Conservation (phyloP, 1,140 invertebrate species). For the Rhizoglyphus robini region DNA sequence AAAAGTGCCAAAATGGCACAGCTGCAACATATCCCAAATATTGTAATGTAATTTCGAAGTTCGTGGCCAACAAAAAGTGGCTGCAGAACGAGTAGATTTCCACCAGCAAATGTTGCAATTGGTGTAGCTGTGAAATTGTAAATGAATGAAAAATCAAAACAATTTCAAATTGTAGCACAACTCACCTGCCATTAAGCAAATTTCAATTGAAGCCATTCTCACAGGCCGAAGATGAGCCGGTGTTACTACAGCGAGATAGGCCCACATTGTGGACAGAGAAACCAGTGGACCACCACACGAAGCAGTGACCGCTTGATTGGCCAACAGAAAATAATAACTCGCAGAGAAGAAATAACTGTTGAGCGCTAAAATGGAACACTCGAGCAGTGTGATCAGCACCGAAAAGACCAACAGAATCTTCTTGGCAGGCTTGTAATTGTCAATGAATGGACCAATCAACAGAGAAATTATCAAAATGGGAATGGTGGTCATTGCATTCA, state of each 20-base stretch:
- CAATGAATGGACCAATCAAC: slow-evolving; percentile 13
- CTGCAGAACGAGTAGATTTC: background rate
- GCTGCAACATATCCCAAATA: background rate
- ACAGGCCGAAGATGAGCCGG: background rate
- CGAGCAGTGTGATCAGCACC: background rate
- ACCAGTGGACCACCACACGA: slow-evolving; percentile 5
- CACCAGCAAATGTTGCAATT: slow-evolving; percentile 9
- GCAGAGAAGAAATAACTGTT: slow-evolving; percentile 6
- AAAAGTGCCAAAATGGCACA: background rate
- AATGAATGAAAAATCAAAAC: background rate
- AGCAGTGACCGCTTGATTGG: background rate
- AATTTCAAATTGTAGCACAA: too few relatives aligned
- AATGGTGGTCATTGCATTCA: background rate
- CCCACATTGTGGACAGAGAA: slow-evolving; percentile 5
- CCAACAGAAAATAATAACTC: background rate
- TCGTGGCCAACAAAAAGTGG: background rate
- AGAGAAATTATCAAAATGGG: background rate
- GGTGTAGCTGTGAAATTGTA: background rate
- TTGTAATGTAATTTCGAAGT: slow-evolving; percentile 4
- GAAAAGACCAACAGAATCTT: slow-evolving; percentile 4
- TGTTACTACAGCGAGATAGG: slow-evolving; percentile 1
- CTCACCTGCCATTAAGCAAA: background rate
- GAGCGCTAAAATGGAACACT: background rate
- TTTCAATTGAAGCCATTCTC: slow-evolving; percentile 7
- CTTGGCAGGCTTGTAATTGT: slow-evolving; percentile 6